phyloP scores from a whole-genome alignment of 2,888 invertebrate genomes.

The Rugalucina vietnamica region DNA sequence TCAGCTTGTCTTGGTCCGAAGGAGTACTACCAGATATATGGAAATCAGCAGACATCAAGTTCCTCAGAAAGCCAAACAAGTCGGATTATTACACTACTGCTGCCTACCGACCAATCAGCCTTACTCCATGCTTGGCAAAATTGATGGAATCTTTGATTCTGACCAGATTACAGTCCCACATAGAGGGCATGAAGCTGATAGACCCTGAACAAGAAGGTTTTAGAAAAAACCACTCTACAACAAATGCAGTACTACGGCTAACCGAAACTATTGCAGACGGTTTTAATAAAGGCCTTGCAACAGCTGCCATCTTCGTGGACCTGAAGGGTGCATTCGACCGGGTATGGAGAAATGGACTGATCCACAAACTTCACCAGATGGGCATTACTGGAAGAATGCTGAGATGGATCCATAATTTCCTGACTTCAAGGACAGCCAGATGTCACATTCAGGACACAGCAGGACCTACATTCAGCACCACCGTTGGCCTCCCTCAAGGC shows the following conservation, averaged over 20 bases:
- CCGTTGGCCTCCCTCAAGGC: conserved; percentile 18
- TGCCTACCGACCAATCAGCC: too few species aligned
- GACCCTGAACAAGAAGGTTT: not conserved
- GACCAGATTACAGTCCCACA: not conserved
- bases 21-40: not conserved
- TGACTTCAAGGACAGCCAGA: conserved; percentile 8
- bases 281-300: conserved; percentile 5
- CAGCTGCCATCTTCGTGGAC: conserved; percentile 21
- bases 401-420: conserved; percentile 21
- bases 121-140: not conserved
- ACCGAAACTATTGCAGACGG: not conserved
- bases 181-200: not conserved
- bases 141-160: not conserved
- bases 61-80: not conserved
- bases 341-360: conserved; percentile 29
- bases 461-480: conserved; percentile 2
- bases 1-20: not conserved
- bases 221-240: not conserved
- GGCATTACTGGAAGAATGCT: conserved; percentile 28
- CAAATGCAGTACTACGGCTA: not conserved
- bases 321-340: conserved; percentile 20
- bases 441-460: conserved; percentile 1
- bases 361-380: conserved; percentile 1
- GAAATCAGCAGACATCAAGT: too few species aligned
- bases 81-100: not conserved